Evolutionary conservation across 2,113 vertebrate species (phyloP).

Genomic region (Meriones unguiculatus): DNA sequence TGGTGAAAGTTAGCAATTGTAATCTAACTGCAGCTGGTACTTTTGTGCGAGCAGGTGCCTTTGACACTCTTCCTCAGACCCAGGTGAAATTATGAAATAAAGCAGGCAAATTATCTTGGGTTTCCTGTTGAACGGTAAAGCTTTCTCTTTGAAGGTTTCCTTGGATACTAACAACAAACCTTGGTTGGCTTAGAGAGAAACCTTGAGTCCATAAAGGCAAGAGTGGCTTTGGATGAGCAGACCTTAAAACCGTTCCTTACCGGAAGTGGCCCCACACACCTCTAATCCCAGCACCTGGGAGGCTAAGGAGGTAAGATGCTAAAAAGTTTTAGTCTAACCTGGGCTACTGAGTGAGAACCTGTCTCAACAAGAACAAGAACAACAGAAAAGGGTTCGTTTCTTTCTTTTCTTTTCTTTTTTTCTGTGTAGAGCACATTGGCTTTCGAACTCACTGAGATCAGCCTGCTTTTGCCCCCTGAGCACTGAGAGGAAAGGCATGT

Average conservation of each 20-base stretch:
- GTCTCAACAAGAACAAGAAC: background rate
- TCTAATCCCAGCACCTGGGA: background rate
- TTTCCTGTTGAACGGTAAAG: conserved; percentile 77
- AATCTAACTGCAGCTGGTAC: background rate
- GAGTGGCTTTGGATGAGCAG: conserved; percentile 61
- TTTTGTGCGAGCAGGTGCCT: background rate
- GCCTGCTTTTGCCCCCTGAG: background rate
- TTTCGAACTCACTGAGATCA: background rate
- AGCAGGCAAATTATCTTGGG: conserved; percentile 81
- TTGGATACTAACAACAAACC: conserved; percentile 85
- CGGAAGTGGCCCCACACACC: background rate
- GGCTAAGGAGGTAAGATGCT: background rate
- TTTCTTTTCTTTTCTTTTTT: background rate
- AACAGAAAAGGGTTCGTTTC: background rate
- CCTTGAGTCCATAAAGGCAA: conserved; percentile 75
- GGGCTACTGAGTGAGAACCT: background rate
- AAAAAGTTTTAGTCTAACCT: background rate
- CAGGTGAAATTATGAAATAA: conserved; percentile 75
- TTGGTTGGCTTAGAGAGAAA: conserved; percentile 83
- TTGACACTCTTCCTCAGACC: background rate
- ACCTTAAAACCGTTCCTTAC: conserved; percentile 46
- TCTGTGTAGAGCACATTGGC: background rate
- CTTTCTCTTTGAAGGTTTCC: conserved; percentile 83
- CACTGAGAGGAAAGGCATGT: background rate
- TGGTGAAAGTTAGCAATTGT: conserved; percentile 2